These are phyloP conservation scores for Drosophila greeni DNA, from an alignment of 2,888 invertebrate genomes.

Conservation along the genomic window DNA sequence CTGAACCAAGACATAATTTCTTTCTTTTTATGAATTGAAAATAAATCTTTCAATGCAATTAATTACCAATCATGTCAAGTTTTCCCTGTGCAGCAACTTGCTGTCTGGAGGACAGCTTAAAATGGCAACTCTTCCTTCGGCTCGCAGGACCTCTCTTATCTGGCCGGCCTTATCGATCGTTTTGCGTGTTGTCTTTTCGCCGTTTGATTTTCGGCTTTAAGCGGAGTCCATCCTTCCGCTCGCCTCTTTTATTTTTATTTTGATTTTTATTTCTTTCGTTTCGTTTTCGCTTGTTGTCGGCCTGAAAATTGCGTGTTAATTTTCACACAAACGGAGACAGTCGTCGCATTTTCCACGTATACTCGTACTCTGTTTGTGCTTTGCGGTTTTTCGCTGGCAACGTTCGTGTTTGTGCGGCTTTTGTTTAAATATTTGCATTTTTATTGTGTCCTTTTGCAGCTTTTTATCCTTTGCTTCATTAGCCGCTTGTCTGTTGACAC, in stretches of 20 bases:
- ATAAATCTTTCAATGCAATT: not conserved
- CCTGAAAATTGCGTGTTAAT: slow-evolving; percentile 72
- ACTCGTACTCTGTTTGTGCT: slow-evolving; percentile 55
- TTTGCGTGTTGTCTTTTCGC: slow-evolving; percentile 60
- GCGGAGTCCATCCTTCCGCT: slow-evolving; percentile 42
- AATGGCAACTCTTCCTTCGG: slow-evolving; percentile 23
- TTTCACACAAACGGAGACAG: slow-evolving; percentile 63
- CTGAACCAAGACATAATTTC: not conserved
- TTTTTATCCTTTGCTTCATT: slow-evolving; percentile 55
- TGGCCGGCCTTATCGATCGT: slow-evolving; percentile 64
- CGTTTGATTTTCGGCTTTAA: slow-evolving; percentile 70
- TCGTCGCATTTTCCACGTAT: slow-evolving; percentile 46
- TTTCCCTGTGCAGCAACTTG: slow-evolving; percentile 14
- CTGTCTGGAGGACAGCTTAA: slow-evolving; percentile 9
- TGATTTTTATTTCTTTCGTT: slow-evolving; percentile 44
- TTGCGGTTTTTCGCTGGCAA: slow-evolving; percentile 50
- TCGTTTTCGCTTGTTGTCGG: slow-evolving; percentile 49
- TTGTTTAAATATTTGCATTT: slow-evolving; percentile 69
- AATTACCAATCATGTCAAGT: not conserved
- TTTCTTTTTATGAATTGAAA: not conserved
- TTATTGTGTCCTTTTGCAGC: slow-evolving; percentile 49
- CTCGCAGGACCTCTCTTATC: slow-evolving; percentile 54
- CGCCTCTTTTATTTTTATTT: slow-evolving; percentile 53
- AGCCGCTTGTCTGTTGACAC: slow-evolving; percentile 50
- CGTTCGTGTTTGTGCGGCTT: slow-evolving; percentile 48